These are phyloP conservation scores for Drosophila nr. fundita DNA, from an alignment of 2,888 invertebrate species.

Conservation along the genomic window DNA sequence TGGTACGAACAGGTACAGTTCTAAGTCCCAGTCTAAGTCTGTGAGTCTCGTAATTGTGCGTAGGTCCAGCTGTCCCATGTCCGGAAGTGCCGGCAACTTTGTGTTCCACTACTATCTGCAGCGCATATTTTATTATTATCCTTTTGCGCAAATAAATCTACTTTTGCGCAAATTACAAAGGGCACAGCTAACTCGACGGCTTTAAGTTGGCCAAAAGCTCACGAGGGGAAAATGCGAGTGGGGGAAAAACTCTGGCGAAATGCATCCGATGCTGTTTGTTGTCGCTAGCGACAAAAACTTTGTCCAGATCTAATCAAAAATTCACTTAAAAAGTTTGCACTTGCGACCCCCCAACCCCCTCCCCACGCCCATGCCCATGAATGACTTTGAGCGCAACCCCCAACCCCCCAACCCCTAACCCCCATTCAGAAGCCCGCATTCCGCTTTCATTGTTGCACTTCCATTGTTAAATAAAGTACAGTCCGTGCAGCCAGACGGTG, in stretches of 20 bases:
- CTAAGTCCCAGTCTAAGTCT: constrained; percentile 1
- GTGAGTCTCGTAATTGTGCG: constrained; percentile 29
- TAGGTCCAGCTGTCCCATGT: constrained; percentile 49
- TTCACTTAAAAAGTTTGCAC: constrained; percentile 83
- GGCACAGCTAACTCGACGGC: constrained; percentile 63
- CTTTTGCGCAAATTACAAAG: constrained; percentile 79
- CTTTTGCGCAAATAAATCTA: constrained; percentile 73
- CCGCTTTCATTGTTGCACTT: constrained; percentile 50
- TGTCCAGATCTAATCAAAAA: constrained; percentile 83
- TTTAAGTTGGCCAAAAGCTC: constrained; percentile 45
- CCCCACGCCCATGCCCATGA: constrained; percentile 25
- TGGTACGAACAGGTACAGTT: constrained; percentile 61
- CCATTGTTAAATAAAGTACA: constrained; percentile 57
- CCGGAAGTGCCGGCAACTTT: constrained; percentile 50
- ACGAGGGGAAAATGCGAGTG: neutral
- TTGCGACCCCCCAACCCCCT: constrained; percentile 21
- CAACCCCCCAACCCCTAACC: constrained; percentile 9
- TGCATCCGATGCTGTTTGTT: constrained; percentile 57
- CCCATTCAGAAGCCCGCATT: neutral
- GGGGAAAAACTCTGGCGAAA: constrained; percentile 39
- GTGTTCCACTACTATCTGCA: constrained; percentile 60
- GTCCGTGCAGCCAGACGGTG: constrained; percentile 22
- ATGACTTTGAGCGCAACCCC: constrained; percentile 61
- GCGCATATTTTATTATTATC: constrained; percentile 81
- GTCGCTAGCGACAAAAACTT: constrained; percentile 76